These are phyloP conservation scores for Caenorhabditis tropicalis DNA, from an alignment of 1,140 invertebrate genomes.

Conservation along the genomic window DNA sequence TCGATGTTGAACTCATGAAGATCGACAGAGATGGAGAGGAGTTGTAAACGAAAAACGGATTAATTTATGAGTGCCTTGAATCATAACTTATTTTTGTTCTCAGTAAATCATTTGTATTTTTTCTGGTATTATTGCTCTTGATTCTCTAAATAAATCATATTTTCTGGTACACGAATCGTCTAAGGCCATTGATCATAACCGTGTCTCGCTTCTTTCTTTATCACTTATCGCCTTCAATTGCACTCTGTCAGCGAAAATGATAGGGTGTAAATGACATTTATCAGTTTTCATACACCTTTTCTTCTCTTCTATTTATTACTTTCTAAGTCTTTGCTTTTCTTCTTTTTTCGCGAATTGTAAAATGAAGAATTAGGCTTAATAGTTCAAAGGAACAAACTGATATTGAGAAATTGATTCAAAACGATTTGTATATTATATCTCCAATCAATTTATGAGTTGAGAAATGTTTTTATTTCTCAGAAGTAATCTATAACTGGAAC, in stretches of 20 bases:
- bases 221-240: background rate
- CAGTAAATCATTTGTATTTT: background rate
- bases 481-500: no score
- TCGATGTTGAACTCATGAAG: slow-evolving; percentile 84
- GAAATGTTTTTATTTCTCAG: no score
- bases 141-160: background rate
- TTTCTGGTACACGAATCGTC: background rate
- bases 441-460: no score
- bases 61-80: background rate
- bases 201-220: slow-evolving; percentile 12
- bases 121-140: background rate
- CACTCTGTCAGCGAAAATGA: slow-evolving; percentile 42
- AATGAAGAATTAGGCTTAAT: no score
- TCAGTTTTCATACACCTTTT: slow-evolving; percentile 25
- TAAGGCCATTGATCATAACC: slow-evolving; percentile 13
- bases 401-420: no score
- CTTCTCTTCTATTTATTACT: background rate
- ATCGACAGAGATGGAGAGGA: slow-evolving; percentile 79
- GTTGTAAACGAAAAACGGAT: slow-evolving; percentile 59
- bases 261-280: slow-evolving; percentile 20
- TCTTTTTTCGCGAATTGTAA: background rate
- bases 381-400: no score
- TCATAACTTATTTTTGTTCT: slow-evolving; percentile 3
- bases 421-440: no score
- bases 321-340: background rate